These are phyloP conservation scores for Apis laboriosa DNA, from an alignment of 1,140 invertebrate genomes.

Conservation along the genomic window DNA sequence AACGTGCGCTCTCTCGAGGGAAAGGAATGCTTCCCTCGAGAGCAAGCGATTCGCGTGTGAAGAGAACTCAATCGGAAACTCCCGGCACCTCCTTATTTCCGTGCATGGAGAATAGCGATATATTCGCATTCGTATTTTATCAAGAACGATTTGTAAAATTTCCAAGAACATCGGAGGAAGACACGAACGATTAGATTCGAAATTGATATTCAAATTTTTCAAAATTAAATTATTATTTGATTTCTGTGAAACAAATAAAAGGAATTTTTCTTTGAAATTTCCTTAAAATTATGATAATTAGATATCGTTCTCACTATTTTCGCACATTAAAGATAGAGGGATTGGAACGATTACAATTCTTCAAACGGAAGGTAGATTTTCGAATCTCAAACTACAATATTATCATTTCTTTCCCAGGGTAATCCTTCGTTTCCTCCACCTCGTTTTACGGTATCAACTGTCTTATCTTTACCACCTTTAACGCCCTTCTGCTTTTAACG, in stretches of 20 bases:
- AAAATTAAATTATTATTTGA: too few relatives aligned
- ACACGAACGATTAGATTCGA: too few relatives aligned
- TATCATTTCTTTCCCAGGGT: not conserved
- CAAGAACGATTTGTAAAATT: not conserved
- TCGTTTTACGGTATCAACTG: not conserved
- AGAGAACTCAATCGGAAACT: not conserved
- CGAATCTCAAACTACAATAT: not conserved
- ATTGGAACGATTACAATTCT: too few relatives aligned
- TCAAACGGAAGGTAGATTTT: not conserved
- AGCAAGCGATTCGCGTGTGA: not conserved
- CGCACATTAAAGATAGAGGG: too few relatives aligned
- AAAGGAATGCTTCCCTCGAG: not conserved
- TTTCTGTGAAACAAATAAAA: too few relatives aligned
- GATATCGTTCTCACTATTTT: too few relatives aligned
- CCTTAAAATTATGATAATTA: too few relatives aligned
- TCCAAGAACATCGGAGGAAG: not conserved
- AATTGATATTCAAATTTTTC: too few relatives aligned
- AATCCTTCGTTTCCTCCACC: not conserved
- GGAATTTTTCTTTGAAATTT: too few relatives aligned
- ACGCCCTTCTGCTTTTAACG: conserved; percentile 1
- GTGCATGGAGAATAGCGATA: not conserved
- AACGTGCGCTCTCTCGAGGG: not conserved
- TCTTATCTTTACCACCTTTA: not conserved
- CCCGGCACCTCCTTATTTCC: not conserved
- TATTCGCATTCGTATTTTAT: not conserved